Conservation (phyloP, 2,888 invertebrate genomes). For the Deladenus siricidicola region DNA sequence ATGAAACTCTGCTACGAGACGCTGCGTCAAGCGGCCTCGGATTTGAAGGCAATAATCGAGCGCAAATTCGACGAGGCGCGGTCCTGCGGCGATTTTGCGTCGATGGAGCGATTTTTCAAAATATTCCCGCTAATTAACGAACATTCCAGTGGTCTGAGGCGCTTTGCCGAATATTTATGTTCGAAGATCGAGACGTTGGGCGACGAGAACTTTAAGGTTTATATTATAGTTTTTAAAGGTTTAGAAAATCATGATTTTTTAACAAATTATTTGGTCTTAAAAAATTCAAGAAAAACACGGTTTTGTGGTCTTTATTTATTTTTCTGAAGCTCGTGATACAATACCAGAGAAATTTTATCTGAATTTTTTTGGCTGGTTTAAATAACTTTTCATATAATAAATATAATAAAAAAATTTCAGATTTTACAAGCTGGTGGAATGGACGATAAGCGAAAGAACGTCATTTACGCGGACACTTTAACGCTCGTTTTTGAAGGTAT, state of each 20-base stretch:
- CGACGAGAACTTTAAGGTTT: conserved; percentile 40
- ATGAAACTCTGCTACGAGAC: conserved; percentile 67
- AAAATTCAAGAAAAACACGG: no score
- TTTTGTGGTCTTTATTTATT: no score
- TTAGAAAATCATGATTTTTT: no score
- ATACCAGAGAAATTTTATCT: neutral
- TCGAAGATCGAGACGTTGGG: conserved; percentile 58
- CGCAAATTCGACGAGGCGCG: conserved; percentile 85
- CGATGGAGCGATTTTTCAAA: conserved; percentile 88
- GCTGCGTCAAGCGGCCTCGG: conserved; percentile 55
- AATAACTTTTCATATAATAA: no score
- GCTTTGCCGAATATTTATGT: conserved; percentile 70
- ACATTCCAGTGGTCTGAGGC: conserved; percentile 77
- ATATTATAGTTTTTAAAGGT: neutral
- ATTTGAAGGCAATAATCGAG: conserved; percentile 62
- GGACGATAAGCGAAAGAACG: conserved; percentile 66
- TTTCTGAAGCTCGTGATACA: conserved; percentile 2
- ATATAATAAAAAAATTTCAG: conserved; percentile 25
- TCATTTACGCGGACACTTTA: conserved; percentile 76
- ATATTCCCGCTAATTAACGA: conserved; percentile 87
- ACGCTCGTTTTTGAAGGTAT: conserved; percentile 76
- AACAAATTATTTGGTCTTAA: no score
- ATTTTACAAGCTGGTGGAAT: conserved; percentile 52
- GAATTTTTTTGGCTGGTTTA: neutral
- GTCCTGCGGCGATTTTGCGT: conserved; percentile 73